These are phyloP conservation scores for Macrosiphum euphorbiae DNA, from an alignment of 2,888 invertebrate species.

Conservation along the genomic window DNA sequence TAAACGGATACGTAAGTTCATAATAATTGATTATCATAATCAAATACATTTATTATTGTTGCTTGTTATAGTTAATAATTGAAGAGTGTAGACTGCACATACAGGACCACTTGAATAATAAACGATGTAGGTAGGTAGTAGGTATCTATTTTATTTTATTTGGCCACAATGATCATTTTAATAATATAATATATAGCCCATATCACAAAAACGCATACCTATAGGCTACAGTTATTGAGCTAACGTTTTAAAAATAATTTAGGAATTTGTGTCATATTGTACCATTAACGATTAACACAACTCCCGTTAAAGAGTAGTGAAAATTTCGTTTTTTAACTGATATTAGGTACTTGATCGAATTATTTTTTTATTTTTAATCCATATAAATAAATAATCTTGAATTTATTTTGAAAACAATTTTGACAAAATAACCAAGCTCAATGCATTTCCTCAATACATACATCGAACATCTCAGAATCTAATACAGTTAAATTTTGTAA, in stretches of 20 bases:
- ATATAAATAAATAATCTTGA: neutral
- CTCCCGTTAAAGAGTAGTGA: neutral
- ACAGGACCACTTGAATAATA: neutral
- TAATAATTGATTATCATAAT: too few species aligned
- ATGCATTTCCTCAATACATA: neutral
- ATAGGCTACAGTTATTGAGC: neutral
- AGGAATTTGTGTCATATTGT: neutral
- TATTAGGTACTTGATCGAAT: neutral
- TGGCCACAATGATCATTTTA: neutral
- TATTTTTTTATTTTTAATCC: neutral
- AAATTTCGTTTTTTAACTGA: neutral
- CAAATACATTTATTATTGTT: neutral
- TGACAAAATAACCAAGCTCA: too few species aligned
- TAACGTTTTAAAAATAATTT: neutral
- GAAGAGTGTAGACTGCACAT: neutral
- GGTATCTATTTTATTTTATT: neutral
- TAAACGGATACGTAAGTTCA: neutral
- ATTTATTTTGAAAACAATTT: neutral
- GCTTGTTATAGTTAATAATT: neutral
- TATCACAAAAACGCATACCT: neutral
- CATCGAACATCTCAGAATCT: too few species aligned
- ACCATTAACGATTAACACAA: neutral
- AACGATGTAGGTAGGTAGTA: neutral
- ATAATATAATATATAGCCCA: neutral
- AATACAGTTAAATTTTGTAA: neutral